phyloP scores from a whole-genome alignment of 1,140 invertebrate species.

The Coboldia fuscipes region DNA sequence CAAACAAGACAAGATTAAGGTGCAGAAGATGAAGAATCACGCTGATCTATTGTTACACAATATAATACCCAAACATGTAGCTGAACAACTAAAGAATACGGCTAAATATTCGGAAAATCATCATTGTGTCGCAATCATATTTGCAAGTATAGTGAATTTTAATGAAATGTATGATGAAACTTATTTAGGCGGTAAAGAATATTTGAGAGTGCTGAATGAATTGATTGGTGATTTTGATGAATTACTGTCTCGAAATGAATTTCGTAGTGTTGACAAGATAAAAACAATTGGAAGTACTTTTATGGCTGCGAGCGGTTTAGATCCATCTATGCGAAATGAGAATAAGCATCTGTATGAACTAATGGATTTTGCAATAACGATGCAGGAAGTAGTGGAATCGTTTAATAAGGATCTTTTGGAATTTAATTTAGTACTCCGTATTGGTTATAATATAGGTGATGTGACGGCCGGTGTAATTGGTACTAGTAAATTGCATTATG shows the following conservation, averaged over 20 bases:
- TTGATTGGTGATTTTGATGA: conserved; percentile 91
- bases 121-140: conserved; percentile 78
- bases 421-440: conserved; percentile 78
- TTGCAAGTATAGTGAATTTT: conserved; percentile 89
- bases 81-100: conserved; percentile 76
- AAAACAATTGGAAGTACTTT: conserved; percentile 95
- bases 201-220: conserved; percentile 83
- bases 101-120: conserved; percentile 94
- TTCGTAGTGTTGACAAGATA: conserved; percentile 86
- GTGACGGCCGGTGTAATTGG: conserved; percentile 92
- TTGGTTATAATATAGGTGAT: conserved; percentile 68
- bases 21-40: conserved; percentile 79
- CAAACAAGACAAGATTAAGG: conserved; percentile 58
- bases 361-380: conserved; percentile 70
- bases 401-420: conserved; percentile 76
- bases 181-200: conserved; percentile 80
- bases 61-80: conserved; percentile 87
- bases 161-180: conserved; percentile 93
- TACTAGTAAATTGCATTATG: conserved; percentile 87
- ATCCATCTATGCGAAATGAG: conserved; percentile 46
- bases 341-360: conserved; percentile 65
- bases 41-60: conserved; percentile 92
- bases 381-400: conserved; percentile 65
- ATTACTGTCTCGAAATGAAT: conserved; percentile 57
- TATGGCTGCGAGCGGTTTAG: conserved; percentile 91